Evolutionary conservation across 2,797 vertebrate species (phyloP).

Genomic region (Simalia tracyae): DNA sequence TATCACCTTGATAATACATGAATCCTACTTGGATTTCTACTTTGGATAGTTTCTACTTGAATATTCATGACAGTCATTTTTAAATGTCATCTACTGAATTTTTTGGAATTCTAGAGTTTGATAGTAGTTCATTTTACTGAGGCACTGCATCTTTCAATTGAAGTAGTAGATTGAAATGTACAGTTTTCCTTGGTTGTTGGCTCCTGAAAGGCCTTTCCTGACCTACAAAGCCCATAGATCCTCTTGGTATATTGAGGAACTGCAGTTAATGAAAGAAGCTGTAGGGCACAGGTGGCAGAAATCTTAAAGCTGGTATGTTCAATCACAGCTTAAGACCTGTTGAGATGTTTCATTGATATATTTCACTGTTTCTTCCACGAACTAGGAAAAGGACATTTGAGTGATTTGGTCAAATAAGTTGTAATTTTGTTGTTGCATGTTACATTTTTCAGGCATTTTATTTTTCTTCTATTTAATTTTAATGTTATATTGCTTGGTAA

Average conservation of each 20-base stretch:
- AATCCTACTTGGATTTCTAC: neutral
- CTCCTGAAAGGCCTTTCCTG: neutral
- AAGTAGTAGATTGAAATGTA: neutral
- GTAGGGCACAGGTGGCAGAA: neutral
- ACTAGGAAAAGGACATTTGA: neutral
- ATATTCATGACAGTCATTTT: neutral
- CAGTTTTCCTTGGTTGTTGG: neutral
- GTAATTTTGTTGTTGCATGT: neutral
- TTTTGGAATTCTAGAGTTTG: neutral
- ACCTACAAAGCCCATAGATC: neutral
- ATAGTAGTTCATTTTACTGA: neutral
- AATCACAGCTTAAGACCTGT: neutral
- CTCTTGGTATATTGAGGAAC: neutral
- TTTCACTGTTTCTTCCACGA: neutral
- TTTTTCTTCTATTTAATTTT: too few relatives aligned
- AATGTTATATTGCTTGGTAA: too few relatives aligned
- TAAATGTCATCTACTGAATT: neutral
- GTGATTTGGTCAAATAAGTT: neutral
- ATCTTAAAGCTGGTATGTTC: neutral
- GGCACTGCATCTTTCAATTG: neutral
- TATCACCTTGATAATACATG: neutral
- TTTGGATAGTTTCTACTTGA: neutral
- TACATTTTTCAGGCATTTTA: too few relatives aligned
- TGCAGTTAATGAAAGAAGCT: neutral
- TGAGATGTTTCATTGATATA: neutral